phyloP scores from a whole-genome alignment of 2,888 invertebrate species.

The Chorisops tibialis region DNA sequence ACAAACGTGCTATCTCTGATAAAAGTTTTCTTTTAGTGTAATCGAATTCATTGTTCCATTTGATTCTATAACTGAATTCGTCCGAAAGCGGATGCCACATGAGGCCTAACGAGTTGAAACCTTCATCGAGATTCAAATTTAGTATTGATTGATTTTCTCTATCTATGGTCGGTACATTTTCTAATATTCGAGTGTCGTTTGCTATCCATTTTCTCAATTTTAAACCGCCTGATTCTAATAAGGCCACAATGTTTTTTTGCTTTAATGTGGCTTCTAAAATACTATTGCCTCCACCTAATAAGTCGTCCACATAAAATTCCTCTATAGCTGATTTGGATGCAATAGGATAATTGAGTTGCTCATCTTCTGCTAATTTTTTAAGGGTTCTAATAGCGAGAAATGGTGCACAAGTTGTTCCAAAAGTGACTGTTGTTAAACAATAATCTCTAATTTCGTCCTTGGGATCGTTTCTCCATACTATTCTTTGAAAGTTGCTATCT shows the following conservation, averaged over 20 bases:
- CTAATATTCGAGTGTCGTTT: background rate
- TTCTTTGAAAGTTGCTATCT: background rate
- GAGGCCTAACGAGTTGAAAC: background rate
- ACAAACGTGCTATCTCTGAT: background rate
- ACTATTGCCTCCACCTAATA: background rate
- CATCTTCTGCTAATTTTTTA: background rate
- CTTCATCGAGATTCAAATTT: background rate
- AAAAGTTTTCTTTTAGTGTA: too few species aligned
- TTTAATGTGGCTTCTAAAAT: background rate
- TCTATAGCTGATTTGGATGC: background rate
- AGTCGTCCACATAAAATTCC: background rate
- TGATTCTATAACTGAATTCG: too few species aligned
- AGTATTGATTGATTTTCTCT: background rate
- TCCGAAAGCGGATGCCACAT: background rate
- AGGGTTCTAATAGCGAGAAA: background rate
- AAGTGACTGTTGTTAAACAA: background rate
- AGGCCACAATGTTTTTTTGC: background rate
- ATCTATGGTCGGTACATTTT: background rate
- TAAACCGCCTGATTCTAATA: background rate
- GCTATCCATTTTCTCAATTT: background rate
- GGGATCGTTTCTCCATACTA: background rate
- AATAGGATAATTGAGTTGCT: background rate
- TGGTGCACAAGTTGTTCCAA: background rate
- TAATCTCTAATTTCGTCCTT: background rate
- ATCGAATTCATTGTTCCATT: too few species aligned